Evolutionary conservation across 2,797 vertebrate genomes (phyloP).

Genomic region (Pseudopleuronectes americanus): DNA sequence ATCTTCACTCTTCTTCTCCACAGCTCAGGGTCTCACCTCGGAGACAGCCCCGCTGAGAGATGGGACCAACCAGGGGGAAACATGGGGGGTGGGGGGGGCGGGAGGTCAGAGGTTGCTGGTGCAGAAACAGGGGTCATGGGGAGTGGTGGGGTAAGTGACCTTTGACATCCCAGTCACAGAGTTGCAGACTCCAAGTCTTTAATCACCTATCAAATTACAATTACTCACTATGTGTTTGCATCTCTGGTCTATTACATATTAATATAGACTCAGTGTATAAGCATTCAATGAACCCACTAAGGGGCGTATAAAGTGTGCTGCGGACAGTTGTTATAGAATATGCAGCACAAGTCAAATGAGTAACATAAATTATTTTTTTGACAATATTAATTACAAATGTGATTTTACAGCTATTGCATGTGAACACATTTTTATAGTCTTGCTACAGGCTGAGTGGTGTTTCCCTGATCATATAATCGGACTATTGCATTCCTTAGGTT

Average conservation of each 20-base stretch:
- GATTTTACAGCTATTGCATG: too few species aligned
- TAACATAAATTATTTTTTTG: too few species aligned
- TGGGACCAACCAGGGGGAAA: constrained; percentile 41
- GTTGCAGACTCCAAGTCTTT: constrained; percentile 52
- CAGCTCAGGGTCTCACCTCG: constrained; percentile 7
- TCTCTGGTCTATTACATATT: constrained; percentile 10
- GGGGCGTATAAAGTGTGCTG: too few species aligned
- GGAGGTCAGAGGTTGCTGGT: constrained; percentile 61
- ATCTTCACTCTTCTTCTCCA: constrained; percentile 30
- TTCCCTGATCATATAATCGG: too few species aligned
- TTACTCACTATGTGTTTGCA: constrained; percentile 14
- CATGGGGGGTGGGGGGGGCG: constrained; percentile 21
- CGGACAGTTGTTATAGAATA: too few species aligned
- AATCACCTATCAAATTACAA: constrained; percentile 39
- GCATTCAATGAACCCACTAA: too few species aligned
- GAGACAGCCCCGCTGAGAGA: constrained; percentile 25
- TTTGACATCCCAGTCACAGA: constrained; percentile 50
- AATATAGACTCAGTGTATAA: too few species aligned
- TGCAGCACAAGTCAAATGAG: too few species aligned
- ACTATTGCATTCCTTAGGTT: not conserved
- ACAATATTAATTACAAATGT: too few species aligned
- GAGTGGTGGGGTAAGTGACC: constrained; percentile 61
- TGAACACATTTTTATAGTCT: too few species aligned
- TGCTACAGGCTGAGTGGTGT: too few species aligned
- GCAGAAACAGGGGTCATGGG: constrained; percentile 58